These are phyloP conservation scores for Conus canariensis DNA, from an alignment of 2,888 invertebrate species.

Conservation along the genomic window DNA sequence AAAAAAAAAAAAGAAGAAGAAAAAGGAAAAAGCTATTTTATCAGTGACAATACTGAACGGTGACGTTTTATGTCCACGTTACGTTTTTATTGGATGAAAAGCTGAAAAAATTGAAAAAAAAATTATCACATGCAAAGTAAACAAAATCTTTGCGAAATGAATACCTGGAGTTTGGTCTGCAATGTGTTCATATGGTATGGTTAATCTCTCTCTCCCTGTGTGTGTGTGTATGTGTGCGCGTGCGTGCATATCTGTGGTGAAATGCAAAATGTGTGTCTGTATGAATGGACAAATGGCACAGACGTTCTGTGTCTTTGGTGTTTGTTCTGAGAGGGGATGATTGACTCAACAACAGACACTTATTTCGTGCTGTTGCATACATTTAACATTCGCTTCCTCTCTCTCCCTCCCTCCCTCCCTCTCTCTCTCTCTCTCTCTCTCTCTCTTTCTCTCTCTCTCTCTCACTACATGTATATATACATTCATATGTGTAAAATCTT, in stretches of 20 bases:
- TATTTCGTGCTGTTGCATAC: too few relatives aligned
- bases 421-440: background rate
- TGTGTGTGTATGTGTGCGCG: background rate
- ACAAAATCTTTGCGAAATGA: conserved; percentile 31
- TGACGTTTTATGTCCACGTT: conserved; percentile 42
- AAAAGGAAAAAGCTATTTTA: background rate
- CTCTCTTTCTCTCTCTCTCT: background rate
- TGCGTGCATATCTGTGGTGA: too few relatives aligned
- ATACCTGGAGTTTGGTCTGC: background rate
- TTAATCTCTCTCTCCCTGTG: background rate
- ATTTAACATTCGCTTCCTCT: background rate
- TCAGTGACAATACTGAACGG: conserved; percentile 46
- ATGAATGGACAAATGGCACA: too few relatives aligned
- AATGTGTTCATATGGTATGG: background rate
- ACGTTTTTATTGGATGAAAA: conserved; percentile 32
- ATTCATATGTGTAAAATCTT: too few relatives aligned
- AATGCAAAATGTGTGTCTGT: too few relatives aligned
- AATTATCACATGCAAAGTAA: conserved; percentile 36
- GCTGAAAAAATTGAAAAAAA: conserved; percentile 28
- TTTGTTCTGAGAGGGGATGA: too few relatives aligned
- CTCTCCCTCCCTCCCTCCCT: conserved; percentile 23
- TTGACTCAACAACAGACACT: too few relatives aligned
- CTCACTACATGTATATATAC: too few relatives aligned
- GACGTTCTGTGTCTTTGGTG: too few relatives aligned
- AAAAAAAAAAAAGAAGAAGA: background rate